Evolutionary conservation across 2,113 vertebrate genomes (phyloP).

Genomic region (Canis aureus): DNA sequence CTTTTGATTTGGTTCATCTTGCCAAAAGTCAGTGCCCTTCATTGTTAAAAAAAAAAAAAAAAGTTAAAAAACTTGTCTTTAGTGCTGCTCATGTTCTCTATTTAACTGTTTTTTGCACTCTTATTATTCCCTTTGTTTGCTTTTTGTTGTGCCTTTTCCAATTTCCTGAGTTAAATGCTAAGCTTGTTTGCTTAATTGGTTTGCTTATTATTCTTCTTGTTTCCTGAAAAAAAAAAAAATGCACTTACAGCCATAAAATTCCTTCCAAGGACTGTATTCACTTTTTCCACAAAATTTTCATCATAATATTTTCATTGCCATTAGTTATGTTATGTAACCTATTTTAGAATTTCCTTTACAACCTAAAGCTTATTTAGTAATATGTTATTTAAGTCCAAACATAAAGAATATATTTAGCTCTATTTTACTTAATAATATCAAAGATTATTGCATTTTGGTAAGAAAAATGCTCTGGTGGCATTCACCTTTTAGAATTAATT

Average conservation of each 20-base stretch:
- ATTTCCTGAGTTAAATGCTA: not conserved
- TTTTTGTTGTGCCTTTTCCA: not conserved
- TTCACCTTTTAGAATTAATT: not conserved
- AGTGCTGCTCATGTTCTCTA: not conserved
- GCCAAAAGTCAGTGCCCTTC: not conserved
- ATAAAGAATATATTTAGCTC: not conserved
- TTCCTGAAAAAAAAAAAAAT: not conserved
- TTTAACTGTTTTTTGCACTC: not conserved
- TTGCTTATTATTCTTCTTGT: not conserved
- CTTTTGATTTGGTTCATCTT: not conserved
- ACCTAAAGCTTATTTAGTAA: not conserved
- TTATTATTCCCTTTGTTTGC: not conserved
- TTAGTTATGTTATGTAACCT: not conserved
- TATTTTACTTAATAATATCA: not conserved
- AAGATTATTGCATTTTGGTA: not conserved
- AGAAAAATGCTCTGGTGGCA: not conserved
- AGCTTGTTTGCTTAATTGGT: not conserved
- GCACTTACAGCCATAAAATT: not conserved
- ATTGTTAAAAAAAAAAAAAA: not conserved
- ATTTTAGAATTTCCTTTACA: not conserved
- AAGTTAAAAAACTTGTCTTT: not conserved
- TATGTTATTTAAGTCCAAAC: not conserved
- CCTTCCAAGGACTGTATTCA: not conserved
- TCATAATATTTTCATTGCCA: not conserved
- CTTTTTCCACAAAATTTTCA: not conserved